These are phyloP conservation scores for Strigamia maritima DNA, from an alignment of 2,888 invertebrate genomes.

Conservation along the genomic window DNA sequence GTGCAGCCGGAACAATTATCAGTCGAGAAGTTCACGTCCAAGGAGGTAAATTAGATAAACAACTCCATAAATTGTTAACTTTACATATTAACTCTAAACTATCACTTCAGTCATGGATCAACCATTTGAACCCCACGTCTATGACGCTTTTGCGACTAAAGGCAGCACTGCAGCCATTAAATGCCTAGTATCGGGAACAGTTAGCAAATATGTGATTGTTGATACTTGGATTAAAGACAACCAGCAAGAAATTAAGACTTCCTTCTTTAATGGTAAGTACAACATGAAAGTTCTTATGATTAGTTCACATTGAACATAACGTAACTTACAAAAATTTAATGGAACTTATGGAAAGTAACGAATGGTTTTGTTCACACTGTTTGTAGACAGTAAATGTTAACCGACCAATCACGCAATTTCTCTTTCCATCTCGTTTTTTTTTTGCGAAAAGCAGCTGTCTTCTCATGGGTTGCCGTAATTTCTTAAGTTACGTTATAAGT, in stretches of 20 bases:
- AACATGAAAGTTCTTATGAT: too few species aligned
- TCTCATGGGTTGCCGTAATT: too few species aligned
- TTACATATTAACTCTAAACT: background rate
- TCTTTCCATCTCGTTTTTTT: too few species aligned
- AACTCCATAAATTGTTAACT: background rate
- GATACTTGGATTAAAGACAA: constrained; percentile 8
- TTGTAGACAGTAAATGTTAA: too few species aligned
- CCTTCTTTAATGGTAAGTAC: background rate
- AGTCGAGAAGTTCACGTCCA: background rate
- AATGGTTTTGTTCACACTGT: too few species aligned
- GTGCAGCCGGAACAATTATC: background rate
- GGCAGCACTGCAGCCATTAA: background rate
- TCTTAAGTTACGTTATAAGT: too few species aligned
- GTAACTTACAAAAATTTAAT: too few species aligned
- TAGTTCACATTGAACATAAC: too few species aligned
- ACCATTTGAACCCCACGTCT: background rate
- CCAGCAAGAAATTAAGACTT: background rate
- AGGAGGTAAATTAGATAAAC: background rate
- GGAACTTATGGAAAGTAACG: too few species aligned
- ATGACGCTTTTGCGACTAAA: constrained; percentile 1
- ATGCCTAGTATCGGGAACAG: background rate
- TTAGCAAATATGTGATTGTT: background rate
- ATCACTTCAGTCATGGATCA: background rate
- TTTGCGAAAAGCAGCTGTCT: too few species aligned
- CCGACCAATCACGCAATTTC: too few species aligned